Conservation (phyloP, 2,888 invertebrate genomes). For the Anarsia innoxiella region DNA sequence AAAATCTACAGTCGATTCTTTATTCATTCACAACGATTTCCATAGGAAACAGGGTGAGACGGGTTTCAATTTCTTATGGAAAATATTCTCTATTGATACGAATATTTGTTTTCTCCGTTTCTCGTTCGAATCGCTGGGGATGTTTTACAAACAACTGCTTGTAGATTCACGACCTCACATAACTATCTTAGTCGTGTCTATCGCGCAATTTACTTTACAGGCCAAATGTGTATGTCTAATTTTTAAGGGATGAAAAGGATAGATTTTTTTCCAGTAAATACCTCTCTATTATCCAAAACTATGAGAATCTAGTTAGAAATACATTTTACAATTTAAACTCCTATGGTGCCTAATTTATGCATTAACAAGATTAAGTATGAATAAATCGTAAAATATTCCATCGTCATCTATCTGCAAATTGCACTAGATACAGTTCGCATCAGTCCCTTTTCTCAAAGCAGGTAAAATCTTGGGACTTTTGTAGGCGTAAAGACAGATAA, state of each 20-base stretch:
- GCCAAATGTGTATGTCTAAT: background rate
- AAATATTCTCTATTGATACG: slow-evolving; percentile 46
- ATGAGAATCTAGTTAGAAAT: too few relatives aligned
- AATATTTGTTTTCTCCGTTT: slow-evolving; percentile 50
- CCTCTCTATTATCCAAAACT: background rate
- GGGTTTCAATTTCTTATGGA: slow-evolving; percentile 52
- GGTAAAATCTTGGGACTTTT: slow-evolving; percentile 38
- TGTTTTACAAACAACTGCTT: slow-evolving; percentile 34
- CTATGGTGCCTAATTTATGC: too few relatives aligned
- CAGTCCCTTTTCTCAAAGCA: slow-evolving; percentile 21
- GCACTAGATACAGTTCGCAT: slow-evolving; percentile 17
- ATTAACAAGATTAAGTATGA: too few relatives aligned
- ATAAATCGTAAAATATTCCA: too few relatives aligned
- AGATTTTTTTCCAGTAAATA: background rate
- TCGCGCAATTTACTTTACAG: background rate
- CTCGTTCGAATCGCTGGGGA: slow-evolving; percentile 36
- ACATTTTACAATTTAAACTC: too few relatives aligned
- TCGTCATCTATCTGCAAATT: too few relatives aligned
- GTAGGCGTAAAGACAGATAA: slow-evolving; percentile 19
- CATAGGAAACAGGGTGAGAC: slow-evolving; percentile 49
- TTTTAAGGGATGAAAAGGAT: too few relatives aligned
- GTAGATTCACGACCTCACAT: slow-evolving; percentile 25
- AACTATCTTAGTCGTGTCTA: background rate
- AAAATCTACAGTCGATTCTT: slow-evolving; percentile 36
- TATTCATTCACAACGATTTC: slow-evolving; percentile 56